phyloP scores from a whole-genome alignment of 2,888 invertebrate species.

The Leptinotarsa peninsularis region DNA sequence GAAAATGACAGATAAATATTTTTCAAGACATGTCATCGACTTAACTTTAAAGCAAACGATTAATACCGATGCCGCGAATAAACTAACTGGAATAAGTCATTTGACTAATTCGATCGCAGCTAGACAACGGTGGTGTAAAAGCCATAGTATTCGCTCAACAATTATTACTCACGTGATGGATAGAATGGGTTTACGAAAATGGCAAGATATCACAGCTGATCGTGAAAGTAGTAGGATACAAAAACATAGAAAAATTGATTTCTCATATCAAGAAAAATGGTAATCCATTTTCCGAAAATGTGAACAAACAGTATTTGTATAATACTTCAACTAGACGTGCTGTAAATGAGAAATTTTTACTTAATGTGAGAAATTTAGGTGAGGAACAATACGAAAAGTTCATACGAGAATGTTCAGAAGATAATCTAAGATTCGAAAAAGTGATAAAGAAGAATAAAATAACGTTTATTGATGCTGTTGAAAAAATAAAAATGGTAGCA shows the following conservation, averaged over 20 bases:
- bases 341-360: constrained; percentile 7
- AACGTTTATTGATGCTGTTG: constrained; percentile 17
- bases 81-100: not conserved
- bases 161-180: not conserved
- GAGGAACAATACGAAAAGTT: no score
- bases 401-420: no score
- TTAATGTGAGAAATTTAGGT: no score
- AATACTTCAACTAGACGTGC: constrained; percentile 45
- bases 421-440: constrained; percentile 14
- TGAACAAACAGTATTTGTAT: constrained; percentile 34
- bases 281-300: constrained; percentile 36
- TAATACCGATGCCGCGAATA: not conserved
- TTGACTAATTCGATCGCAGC: not conserved
- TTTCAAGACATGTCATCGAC: no score
- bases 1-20: no score
- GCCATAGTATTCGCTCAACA: not conserved
- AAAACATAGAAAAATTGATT: constrained; percentile 15
- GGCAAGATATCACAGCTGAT: constrained; percentile 33
- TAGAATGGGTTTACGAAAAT: not conserved
- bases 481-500: constrained; percentile 22
- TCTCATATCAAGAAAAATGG: constrained; percentile 19
- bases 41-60: not conserved
- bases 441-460: constrained; percentile 16
- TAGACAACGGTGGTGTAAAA: not conserved
- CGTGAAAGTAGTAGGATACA: constrained; percentile 29